These are phyloP conservation scores for Chondrilla cf. caribensis DNA, from an alignment of 37 sponge, comb jelly and placozoan genomes.

Conservation along the genomic window DNA sequence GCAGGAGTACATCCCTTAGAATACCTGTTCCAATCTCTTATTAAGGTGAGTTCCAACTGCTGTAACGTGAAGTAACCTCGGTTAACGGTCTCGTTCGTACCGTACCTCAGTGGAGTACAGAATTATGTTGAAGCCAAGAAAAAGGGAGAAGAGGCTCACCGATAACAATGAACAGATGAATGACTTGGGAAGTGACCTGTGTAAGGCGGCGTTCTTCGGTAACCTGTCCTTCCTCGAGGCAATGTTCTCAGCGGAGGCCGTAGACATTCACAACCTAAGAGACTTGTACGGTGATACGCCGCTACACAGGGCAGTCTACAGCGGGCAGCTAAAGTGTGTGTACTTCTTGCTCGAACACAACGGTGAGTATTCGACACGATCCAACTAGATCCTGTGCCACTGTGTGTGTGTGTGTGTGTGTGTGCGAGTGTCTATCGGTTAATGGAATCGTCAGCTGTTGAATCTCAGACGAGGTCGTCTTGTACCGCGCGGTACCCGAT, in stretches of 20 bases:
- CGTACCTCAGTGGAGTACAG: no score
- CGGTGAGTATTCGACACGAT: conserved; percentile 27
- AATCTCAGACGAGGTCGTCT: no score
- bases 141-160: no score
- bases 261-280: conserved; percentile 34
- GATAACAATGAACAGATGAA: not conserved
- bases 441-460: no score
- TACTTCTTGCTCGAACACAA: conserved; percentile 32
- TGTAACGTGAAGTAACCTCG: no score
- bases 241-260: not conserved
- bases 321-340: conserved; percentile 58
- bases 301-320: conserved; percentile 55
- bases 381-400: not conserved
- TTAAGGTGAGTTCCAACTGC: no score
- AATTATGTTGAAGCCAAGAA: no score
- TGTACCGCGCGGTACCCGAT: no score
- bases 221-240: conserved; percentile 16
- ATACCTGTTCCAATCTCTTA: no score
- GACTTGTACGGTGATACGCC: conserved; percentile 47
- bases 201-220: conserved; percentile 12
- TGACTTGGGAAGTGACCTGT: not conserved
- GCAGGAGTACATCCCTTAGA: no score
- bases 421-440: not conserved
- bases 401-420: conserved; percentile 27
- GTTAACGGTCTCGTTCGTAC: no score